Conservation (phyloP, 2,797 vertebrate genomes). For the Neostethus bicornis region DNA sequence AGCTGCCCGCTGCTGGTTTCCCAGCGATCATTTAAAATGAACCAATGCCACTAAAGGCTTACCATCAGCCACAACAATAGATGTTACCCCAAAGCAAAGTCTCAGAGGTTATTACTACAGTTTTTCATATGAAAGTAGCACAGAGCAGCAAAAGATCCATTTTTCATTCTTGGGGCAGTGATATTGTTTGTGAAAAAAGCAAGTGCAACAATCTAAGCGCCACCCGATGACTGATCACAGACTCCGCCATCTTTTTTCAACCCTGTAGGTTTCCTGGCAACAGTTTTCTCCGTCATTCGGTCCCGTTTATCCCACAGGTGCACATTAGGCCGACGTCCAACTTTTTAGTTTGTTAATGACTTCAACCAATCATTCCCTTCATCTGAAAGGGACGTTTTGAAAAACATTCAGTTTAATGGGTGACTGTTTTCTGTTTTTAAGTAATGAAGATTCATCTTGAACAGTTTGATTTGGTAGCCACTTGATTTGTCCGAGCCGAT, state of each 20-base stretch:
- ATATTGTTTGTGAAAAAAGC: constrained; percentile 50
- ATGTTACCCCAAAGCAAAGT: constrained; percentile 49
- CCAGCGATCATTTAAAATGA: constrained; percentile 53
- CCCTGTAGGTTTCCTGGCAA: constrained; percentile 12
- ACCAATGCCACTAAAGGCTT: constrained; percentile 35
- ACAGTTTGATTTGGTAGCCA: too few species aligned
- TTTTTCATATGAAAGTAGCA: constrained; percentile 54
- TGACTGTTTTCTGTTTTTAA: too few species aligned
- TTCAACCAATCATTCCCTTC: too few species aligned
- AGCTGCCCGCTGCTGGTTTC: constrained; percentile 20
- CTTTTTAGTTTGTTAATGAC: too few species aligned
- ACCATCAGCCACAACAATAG: constrained; percentile 27
- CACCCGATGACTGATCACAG: constrained; percentile 31
- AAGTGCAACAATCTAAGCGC: constrained; percentile 27
- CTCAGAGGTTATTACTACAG: constrained; percentile 47
- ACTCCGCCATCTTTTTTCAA: constrained; percentile 22
- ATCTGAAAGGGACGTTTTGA: too few species aligned
- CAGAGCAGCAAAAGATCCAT: constrained; percentile 38
- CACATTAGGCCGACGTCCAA: too few species aligned
- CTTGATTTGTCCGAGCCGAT: too few species aligned
- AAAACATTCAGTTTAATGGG: too few species aligned
- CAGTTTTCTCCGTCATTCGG: constrained; percentile 16
- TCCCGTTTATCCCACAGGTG: constrained; percentile 29
- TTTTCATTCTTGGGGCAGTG: constrained; percentile 41
- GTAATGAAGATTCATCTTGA: too few species aligned